Evolutionary conservation across 2,113 vertebrate species (phyloP).

Genomic region (Solea senegalensis): DNA sequence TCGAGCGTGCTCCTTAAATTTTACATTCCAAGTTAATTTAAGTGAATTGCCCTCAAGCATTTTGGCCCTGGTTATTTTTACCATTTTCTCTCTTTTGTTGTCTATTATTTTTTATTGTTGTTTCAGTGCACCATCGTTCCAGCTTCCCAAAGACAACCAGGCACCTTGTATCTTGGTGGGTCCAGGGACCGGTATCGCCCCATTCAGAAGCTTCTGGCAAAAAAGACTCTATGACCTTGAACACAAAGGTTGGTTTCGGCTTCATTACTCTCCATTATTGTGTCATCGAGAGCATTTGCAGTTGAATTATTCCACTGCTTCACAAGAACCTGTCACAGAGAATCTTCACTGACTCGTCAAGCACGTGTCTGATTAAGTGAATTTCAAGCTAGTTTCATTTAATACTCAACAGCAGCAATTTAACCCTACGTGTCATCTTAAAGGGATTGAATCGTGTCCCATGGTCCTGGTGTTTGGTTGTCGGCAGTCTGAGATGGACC

Average conservation of each 20-base stretch:
- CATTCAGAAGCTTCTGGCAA: constrained; percentile 99
- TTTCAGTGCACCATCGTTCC: constrained; percentile 91
- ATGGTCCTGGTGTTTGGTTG: constrained; percentile 98
- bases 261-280: too few species aligned
- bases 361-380: too few species aligned
- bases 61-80: too few species aligned
- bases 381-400: too few species aligned
- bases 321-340: too few species aligned
- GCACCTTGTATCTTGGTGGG: constrained; percentile 95
- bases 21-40: too few species aligned
- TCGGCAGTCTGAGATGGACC: constrained; percentile 94
- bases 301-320: neutral
- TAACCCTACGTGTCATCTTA: constrained; percentile 10
- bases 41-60: too few species aligned
- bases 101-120: neutral
- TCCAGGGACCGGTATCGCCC: constrained; percentile 95
- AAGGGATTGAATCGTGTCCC: constrained; percentile 89
- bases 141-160: constrained; percentile 90
- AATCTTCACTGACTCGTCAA: too few species aligned
- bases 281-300: neutral
- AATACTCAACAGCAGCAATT: neutral
- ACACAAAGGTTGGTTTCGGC: constrained; percentile 85
- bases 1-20: too few species aligned
- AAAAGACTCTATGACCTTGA: constrained; percentile 92
- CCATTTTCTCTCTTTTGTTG: neutral